A percentile compares a stretch with the other conserved stretches of the same genome.
Conservation (phyloP, 2,888 invertebrate species). For the Tyria jacobaeae region DNA sequence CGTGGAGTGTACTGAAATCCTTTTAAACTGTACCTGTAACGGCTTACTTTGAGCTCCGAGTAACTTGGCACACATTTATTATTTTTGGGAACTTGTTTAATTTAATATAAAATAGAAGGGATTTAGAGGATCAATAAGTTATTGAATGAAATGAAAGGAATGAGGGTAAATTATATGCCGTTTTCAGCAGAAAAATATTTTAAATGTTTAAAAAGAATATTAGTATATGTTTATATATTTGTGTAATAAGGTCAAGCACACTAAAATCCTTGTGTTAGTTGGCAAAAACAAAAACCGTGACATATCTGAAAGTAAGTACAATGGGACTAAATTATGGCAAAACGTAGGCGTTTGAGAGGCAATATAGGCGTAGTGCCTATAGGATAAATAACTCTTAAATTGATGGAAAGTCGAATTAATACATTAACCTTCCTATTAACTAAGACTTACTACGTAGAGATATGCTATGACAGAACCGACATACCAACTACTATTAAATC, state of each 20-base stretch:
- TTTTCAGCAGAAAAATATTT: neutral
- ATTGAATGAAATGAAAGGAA: neutral
- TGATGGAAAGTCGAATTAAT: neutral
- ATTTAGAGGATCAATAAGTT: constrained; percentile 15
- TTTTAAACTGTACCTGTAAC: constrained; percentile 56
- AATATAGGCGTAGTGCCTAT: no score
- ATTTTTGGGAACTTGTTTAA: constrained; percentile 24
- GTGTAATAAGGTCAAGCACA: neutral
- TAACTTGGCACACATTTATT: constrained; percentile 38
- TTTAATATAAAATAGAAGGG: constrained; percentile 12
- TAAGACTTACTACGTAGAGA: neutral
- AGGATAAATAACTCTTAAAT: no score
- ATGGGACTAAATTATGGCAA: no score
- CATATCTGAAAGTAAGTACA: no score
- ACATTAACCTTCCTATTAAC: neutral
- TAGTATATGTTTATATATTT: neutral
- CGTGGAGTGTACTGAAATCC: constrained; percentile 50
- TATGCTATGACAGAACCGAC: neutral
- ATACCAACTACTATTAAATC: neutral
- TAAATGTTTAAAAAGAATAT: neutral
- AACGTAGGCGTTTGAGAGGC: no score
- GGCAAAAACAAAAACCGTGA: no score
- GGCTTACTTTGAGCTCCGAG: constrained; percentile 37
- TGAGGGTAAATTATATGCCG: neutral
- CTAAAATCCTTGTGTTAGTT: no score